phyloP scores from a whole-genome alignment of 2,888 invertebrate species.

The Neria commutata region DNA sequence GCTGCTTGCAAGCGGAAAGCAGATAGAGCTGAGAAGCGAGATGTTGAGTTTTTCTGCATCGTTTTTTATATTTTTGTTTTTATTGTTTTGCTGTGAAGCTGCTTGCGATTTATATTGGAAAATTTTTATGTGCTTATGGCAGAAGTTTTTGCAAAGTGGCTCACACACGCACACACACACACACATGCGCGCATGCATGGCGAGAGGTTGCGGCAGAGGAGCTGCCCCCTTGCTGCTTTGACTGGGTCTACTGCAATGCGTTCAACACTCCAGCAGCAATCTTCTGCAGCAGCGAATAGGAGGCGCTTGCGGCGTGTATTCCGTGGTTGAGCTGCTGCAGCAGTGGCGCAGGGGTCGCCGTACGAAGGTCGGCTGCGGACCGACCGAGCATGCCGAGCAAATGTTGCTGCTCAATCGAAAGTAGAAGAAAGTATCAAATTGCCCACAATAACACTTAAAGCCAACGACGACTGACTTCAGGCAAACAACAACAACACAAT shows the following conservation, averaged over 20 bases:
- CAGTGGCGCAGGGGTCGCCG: constrained; percentile 42
- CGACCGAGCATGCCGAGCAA: too few relatives aligned
- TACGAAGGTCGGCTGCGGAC: too few relatives aligned
- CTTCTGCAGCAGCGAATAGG: constrained; percentile 29
- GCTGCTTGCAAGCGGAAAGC: too few relatives aligned
- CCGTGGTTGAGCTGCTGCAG: constrained; percentile 12
- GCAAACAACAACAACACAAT: neutral
- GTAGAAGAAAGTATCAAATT: constrained; percentile 57
- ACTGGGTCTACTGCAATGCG: constrained; percentile 27
- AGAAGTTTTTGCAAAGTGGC: constrained; percentile 28
- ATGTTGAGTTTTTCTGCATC: too few relatives aligned
- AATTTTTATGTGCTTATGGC: constrained; percentile 41
- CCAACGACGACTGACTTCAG: constrained; percentile 26
- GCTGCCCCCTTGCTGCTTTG: neutral
- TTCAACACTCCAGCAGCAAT: constrained; percentile 27
- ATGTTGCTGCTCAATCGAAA: constrained; percentile 55
- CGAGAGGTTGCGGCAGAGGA: constrained; percentile 26
- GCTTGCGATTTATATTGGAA: constrained; percentile 45
- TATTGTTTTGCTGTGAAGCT: constrained; percentile 41
- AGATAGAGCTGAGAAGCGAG: too few relatives aligned
- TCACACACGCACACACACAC: constrained; percentile 29
- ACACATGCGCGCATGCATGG: constrained; percentile 12
- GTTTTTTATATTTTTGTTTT: too few relatives aligned
- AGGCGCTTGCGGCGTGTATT: neutral
- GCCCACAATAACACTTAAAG: constrained; percentile 56